Conservation (phyloP, 1,140 invertebrate genomes). For the Orius insidiosus region DNA sequence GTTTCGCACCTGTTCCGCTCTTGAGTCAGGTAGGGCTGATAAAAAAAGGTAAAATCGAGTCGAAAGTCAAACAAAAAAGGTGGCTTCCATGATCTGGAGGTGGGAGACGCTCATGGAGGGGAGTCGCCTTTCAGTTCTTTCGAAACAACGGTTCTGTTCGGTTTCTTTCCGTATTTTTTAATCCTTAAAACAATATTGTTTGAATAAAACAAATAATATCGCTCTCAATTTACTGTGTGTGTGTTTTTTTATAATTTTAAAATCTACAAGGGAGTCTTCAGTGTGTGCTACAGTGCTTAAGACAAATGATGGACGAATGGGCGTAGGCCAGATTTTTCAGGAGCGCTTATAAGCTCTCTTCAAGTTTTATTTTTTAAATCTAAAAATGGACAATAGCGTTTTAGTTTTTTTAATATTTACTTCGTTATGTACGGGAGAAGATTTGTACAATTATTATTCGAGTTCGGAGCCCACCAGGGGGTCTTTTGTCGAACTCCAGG, state of each 20-base stretch:
- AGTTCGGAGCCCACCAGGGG: neutral
- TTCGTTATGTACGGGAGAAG: neutral
- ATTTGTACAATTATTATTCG: neutral
- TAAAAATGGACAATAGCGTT: no score
- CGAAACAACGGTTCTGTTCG: conserved; percentile 8
- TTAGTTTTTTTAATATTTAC: neutral
- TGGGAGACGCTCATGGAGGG: neutral
- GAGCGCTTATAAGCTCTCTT: neutral
- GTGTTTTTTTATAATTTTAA: no score
- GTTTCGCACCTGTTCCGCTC: no score
- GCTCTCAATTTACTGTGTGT: neutral
- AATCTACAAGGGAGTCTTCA: neutral
- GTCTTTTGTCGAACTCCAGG: conserved; percentile 31
- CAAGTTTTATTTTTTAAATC: no score
- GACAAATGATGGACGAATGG: conserved; percentile 1
- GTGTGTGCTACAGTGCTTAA: neutral
- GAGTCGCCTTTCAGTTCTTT: conserved; percentile 7
- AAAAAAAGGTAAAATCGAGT: no score
- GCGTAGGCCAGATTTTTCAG: neutral
- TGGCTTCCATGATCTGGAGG: neutral
- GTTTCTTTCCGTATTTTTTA: neutral
- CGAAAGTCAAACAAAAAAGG: neutral
- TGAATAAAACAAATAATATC: neutral
- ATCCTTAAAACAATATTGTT: neutral
- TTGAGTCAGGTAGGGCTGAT: no score